Base-by-base conservation (phyloP, 37 sponge, comb jelly and placozoan genomes). In the Axinella damicornis region DNA sequence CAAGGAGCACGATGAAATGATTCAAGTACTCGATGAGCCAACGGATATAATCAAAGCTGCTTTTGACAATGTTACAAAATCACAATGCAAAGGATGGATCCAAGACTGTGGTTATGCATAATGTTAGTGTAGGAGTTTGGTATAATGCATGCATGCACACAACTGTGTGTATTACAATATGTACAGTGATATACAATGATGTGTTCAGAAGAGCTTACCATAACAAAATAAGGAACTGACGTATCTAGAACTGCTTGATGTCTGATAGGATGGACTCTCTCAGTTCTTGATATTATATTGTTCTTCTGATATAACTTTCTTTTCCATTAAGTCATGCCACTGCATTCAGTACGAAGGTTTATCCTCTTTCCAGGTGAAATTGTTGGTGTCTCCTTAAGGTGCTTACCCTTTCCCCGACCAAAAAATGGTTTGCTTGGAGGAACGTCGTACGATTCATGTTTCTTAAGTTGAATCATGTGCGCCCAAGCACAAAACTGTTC, bases 381-480 rank as follows among this genome's bases (percentile, higher is more conserved):
- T 5, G 54, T 33, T 53, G 60, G 53, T 57, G 69, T 24, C 21
- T 16, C 13, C 1, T 5, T 27, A 14, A 27, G 53, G 24, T 2
- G 2, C 6, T 56, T 25, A 1, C 13, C 9, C 28, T 34, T 78
- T 31, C 53, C 2, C 17, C 63, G 65, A 66, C 73, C 63, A 69
- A 85, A 85, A 33, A 85, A 85, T 53, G 85, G 85, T 31, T 85
- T 85, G 28, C 76, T 36, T 5, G 85, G 85, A 32, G 85, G 77
- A 2, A 76, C 78, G 2, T 85, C 78, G 32, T 85, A 85, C 65
- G 85, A 85, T 18, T 35, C 60, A 36, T 68, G 71, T 35, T 85
- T 76, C 24, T 76, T 76, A 60, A 85, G 21, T 38, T 85, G 85
- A 56, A 85, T 28, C 77, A 85, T 75, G 56, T 85, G 85, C 67